A percentile compares a stretch with the other conserved stretches of the same genome.
Evolutionary conservation across 2,888 invertebrate genomes (phyloP).

Genomic region (Drepana falcataria): DNA sequence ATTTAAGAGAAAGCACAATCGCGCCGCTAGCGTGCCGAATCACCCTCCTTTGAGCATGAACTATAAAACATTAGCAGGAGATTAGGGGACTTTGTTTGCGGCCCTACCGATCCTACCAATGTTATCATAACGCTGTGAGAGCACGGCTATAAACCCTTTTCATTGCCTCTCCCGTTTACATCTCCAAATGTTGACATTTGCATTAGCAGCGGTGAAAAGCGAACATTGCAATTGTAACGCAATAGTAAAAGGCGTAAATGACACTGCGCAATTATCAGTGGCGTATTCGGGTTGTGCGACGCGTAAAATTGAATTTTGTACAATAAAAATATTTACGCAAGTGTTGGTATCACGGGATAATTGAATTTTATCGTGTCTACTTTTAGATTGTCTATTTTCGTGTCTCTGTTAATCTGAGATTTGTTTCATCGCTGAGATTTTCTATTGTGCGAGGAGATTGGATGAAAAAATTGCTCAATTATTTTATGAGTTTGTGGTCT

Average conservation of each 20-base stretch:
- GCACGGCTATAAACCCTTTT: constrained; percentile 22
- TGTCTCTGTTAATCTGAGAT: constrained; percentile 4
- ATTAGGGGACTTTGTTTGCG: constrained; percentile 40
- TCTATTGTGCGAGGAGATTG: background rate
- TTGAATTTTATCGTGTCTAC: constrained; percentile 30
- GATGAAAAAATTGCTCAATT: background rate
- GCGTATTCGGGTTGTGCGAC: constrained; percentile 11
- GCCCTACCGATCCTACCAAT: constrained; percentile 25
- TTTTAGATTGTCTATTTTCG: constrained; percentile 13
- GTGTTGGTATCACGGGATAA: constrained; percentile 23
- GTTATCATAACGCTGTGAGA: constrained; percentile 28
- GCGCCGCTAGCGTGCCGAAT: constrained; percentile 50
- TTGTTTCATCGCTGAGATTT: background rate
- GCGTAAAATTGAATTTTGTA: constrained; percentile 51
- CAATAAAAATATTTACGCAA: constrained; percentile 38
- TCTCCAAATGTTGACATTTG: constrained; percentile 14
- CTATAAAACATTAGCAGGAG: constrained; percentile 47
- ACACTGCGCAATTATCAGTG: constrained; percentile 19
- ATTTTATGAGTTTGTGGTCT: background rate
- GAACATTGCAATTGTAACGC: constrained; percentile 15
- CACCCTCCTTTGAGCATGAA: constrained; percentile 37
- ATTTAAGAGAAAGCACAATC: constrained; percentile 40
- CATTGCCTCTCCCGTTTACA: constrained; percentile 22
- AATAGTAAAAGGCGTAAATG: constrained; percentile 19
- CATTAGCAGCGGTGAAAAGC: constrained; percentile 28